A percentile compares a stretch with the other conserved stretches of the same genome.
These are phyloP conservation scores for Ryuthela nishihirai DNA, from an alignment of 2,888 invertebrate species.

Conservation along the genomic window DNA sequence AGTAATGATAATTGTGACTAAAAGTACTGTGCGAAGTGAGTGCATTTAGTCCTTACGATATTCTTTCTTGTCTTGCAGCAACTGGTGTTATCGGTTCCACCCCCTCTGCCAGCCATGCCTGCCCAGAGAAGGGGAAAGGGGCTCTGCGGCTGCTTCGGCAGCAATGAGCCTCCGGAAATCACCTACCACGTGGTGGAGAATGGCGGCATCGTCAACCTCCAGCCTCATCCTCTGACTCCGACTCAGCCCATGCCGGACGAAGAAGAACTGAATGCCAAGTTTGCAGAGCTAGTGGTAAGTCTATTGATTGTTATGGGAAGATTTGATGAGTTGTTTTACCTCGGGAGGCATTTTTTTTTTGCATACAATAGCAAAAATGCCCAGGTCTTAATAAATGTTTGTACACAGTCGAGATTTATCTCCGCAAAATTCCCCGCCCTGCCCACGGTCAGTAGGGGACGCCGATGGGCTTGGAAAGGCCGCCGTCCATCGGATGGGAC, in stretches of 20 bases:
- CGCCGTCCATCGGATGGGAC: too few relatives aligned
- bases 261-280: slow-evolving; percentile 87
- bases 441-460: too few relatives aligned
- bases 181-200: slow-evolving; percentile 91
- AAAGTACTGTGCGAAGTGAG: too few relatives aligned
- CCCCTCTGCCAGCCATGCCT: slow-evolving; percentile 29
- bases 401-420: too few relatives aligned
- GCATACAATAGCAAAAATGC: too few relatives aligned
- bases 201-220: slow-evolving; percentile 75
- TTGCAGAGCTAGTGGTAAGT: slow-evolving; percentile 87
- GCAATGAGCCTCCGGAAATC: slow-evolving; percentile 90
- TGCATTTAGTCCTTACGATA: too few relatives aligned
- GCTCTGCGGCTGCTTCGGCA: slow-evolving; percentile 52
- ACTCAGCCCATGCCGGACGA: slow-evolving; percentile 88
- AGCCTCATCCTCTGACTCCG: slow-evolving; percentile 71
- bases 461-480: too few relatives aligned
- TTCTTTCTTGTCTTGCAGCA: slow-evolving; percentile 14
- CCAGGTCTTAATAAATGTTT: too few relatives aligned
- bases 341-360: too few relatives aligned
- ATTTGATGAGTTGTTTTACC: too few relatives aligned
- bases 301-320: background rate
- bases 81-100: slow-evolving; percentile 28
- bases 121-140: slow-evolving; percentile 28
- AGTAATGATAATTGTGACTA: too few relatives aligned
- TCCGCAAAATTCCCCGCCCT: too few relatives aligned